A percentile compares a stretch with the other conserved stretches of the same genome.
phyloP scores from a whole-genome alignment of 2,113 vertebrate genomes.

The Ceyx melanurus region DNA sequence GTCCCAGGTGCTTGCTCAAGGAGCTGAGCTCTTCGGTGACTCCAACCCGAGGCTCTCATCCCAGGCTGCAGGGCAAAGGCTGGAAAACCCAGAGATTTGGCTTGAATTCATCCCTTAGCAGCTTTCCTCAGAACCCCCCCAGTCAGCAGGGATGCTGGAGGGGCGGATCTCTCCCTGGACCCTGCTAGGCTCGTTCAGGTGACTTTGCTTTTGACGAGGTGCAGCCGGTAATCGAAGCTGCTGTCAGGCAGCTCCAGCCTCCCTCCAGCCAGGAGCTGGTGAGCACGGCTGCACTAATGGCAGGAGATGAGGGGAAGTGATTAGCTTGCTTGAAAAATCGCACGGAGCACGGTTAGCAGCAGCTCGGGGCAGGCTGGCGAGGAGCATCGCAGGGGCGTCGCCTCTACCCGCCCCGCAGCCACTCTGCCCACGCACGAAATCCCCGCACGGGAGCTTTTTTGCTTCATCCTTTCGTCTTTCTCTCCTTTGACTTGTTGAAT shows the following conservation, averaged over 20 bases:
- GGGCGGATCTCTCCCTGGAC: too few species aligned
- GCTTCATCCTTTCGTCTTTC: background rate
- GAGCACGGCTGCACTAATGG: background rate
- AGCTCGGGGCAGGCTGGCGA: background rate
- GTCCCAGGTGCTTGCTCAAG: accelerated
- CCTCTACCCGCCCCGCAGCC: background rate
- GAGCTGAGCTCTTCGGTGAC: background rate
- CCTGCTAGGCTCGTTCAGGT: background rate
- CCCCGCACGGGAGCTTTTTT: accelerated
- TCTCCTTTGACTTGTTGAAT: background rate
- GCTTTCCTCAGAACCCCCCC: accelerated
- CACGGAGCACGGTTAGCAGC: background rate
- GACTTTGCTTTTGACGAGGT: background rate
- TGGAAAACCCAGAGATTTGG: background rate
- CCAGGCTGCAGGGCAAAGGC: background rate
- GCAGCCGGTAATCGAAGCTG: background rate
- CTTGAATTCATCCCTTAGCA: accelerated
- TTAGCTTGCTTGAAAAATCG: background rate
- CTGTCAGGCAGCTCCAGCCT: background rate
- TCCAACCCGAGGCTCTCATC: accelerated
- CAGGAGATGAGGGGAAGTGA: background rate
- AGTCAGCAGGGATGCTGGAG: background rate
- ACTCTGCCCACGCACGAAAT: accelerated
- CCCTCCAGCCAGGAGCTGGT: background rate
- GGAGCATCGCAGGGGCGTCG: background rate